Conservation (phyloP, 37 sponge, comb jelly and placozoan genomes). For the Bolinopsis microptera region DNA sequence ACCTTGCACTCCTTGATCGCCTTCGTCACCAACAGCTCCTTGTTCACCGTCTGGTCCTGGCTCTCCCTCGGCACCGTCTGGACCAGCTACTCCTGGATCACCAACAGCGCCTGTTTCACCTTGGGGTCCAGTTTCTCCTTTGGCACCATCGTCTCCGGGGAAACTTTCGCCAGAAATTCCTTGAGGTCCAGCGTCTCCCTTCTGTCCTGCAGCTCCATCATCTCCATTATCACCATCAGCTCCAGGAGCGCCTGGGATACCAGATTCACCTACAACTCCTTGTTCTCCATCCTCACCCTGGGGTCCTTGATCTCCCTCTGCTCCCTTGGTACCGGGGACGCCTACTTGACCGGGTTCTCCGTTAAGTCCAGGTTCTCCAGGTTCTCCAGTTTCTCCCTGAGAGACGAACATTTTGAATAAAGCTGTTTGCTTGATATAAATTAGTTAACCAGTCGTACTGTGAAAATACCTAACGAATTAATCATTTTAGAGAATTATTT, state of each 20-base stretch:
- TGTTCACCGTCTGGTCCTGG: constrained; percentile 33
- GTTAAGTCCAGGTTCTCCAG: constrained; percentile 27
- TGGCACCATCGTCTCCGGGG: neutral
- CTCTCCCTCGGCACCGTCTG: constrained; percentile 1
- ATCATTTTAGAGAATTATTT: neutral
- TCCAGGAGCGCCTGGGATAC: neutral
- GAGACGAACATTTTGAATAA: too few species aligned
- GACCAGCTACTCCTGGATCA: constrained; percentile 2
- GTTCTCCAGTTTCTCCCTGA: constrained; percentile 2
- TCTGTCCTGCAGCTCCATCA: neutral
- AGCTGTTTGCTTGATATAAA: too few species aligned
- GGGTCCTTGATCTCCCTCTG: neutral
- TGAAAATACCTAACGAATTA: too few species aligned
- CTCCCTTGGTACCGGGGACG: neutral
- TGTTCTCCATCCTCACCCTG: neutral
- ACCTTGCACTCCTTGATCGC: constrained; percentile 4
- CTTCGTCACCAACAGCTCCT: neutral
- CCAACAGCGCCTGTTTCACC: constrained; percentile 28
- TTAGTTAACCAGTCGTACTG: too few species aligned
- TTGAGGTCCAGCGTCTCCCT: neutral
- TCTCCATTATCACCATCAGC: constrained; percentile 29
- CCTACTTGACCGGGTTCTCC: constrained; percentile 68
- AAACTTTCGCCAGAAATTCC: neutral
- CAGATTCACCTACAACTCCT: neutral
- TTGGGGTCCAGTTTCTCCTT: constrained; percentile 16